phyloP scores from a whole-genome alignment of 2,113 vertebrate genomes.

The Anguilla japonica region DNA sequence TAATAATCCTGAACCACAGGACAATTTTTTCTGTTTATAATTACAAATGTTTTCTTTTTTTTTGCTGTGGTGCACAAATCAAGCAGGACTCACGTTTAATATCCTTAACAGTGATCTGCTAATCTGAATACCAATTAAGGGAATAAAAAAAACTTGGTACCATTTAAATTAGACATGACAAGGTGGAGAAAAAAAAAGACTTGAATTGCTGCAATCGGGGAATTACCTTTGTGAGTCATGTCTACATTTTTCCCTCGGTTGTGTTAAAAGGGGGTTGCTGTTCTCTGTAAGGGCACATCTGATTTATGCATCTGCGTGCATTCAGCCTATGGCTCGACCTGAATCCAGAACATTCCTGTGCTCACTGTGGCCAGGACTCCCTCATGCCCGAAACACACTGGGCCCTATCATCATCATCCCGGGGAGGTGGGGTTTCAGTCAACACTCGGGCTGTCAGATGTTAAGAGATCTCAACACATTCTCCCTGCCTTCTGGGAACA shows the following conservation, averaged over 20 bases:
- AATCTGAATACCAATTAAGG: not conserved
- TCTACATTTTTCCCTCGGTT: not conserved
- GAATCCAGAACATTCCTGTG: too few species aligned
- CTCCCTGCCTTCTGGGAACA: too few species aligned
- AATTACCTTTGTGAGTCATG: too few species aligned
- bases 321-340: too few species aligned
- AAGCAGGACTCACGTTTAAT: not conserved
- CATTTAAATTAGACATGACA: not conserved
- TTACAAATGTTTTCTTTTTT: slow-evolving; percentile 11
- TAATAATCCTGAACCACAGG: slow-evolving; percentile 20
- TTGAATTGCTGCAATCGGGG: not conserved
- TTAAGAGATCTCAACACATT: too few species aligned
- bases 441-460: too few species aligned
- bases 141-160: not conserved
- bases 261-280: not conserved
- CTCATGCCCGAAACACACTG: too few species aligned
- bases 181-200: not conserved
- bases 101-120: not conserved
- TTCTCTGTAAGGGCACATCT: not conserved
- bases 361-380: too few species aligned
- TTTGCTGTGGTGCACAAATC: not conserved
- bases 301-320: not conserved
- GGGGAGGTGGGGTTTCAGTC: too few species aligned
- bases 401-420: too few species aligned
- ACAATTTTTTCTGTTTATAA: not conserved